These are phyloP conservation scores for Pammene fasciana DNA, from an alignment of 2,888 invertebrate genomes.

Conservation along the genomic window DNA sequence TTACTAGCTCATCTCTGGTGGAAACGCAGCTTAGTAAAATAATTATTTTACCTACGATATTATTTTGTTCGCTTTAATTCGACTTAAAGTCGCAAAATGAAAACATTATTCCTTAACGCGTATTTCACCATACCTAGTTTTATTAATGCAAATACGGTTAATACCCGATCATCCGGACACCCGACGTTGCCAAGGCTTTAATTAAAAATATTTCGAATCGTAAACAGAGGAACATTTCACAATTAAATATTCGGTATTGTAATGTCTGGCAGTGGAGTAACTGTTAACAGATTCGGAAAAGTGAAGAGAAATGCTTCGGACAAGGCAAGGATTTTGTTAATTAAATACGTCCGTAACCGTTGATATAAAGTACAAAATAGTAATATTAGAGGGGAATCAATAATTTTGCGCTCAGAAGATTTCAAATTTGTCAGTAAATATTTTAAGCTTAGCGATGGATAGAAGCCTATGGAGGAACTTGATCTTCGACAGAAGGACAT, in stretches of 20 bases:
- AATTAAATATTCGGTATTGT: constrained; percentile 27
- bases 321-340: not conserved
- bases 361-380: not conserved
- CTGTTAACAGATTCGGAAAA: constrained; percentile 1
- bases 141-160: constrained; percentile 13
- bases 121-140: not conserved
- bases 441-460: no score
- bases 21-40: no score
- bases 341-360: not conserved
- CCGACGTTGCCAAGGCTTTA: not conserved
- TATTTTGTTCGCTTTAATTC: no score
- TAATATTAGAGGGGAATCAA: not conserved
- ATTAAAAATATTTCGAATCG: constrained; percentile 19
- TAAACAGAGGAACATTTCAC: constrained; percentile 14
- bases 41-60: no score
- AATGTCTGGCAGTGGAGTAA: not conserved
- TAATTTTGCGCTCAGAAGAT: not conserved
- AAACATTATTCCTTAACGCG: not conserved
- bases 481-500: no score
- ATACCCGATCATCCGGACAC: constrained; percentile 1
- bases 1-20: no score
- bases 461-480: no score
- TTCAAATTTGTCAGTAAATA: not conserved
- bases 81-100: no score
- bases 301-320: not conserved